Evolutionary conservation across 2,888 invertebrate species (phyloP), one percentile per base, ranked within the genome.

Genomic region (Chrysomela aeneicollis): DNA sequence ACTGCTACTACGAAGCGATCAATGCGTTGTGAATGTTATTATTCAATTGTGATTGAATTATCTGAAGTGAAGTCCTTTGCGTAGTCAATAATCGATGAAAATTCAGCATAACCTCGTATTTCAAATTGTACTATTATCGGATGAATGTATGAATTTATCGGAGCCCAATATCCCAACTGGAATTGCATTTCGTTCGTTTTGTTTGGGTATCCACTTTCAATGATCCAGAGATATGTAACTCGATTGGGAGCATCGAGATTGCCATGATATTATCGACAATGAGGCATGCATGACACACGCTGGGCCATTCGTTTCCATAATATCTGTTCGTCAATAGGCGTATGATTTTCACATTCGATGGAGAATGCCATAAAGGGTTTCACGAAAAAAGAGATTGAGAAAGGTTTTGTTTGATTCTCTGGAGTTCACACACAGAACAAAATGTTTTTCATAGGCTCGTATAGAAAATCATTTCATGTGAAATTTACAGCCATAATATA

Each of bases 141-240:
- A 42, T 42, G 42, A 15, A 42, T 6, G 15, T 42, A 6, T 15
- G 42, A 42, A 42, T 42, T 46, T 57, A 57, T 57, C 47, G 26
- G 42, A 57, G 46, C 30, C 9, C 46, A 46, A 57, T 57, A n/a
- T n/a, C n/a, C 42, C 46, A 46, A 46, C 26, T 3, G 17, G 18
- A 47, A 57, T 57, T 57, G 47, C 37, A 46, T 57, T 57, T 57
- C 17, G 47, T 57, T 46, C 15, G 46, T 57, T 42, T 15, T 46
- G 46, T 57, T 46, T 22, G n/a, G 19, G 18, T 46, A 46, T 57
- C 18, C 46, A 46, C n/a, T 46, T 57, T 57, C 57, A 42, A 57
- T 46, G 46, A 46, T 26, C 46, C 46, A 26, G 47, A 12, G 47
- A 12, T 46, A 47, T 37, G 57, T 21, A 46, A 57, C 46, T 46